Percentiles rank a stretch among this genome's conserved stretches.
phyloP scores from a whole-genome alignment of 1,140 invertebrate species.

The Drosophila repletoides region DNA sequence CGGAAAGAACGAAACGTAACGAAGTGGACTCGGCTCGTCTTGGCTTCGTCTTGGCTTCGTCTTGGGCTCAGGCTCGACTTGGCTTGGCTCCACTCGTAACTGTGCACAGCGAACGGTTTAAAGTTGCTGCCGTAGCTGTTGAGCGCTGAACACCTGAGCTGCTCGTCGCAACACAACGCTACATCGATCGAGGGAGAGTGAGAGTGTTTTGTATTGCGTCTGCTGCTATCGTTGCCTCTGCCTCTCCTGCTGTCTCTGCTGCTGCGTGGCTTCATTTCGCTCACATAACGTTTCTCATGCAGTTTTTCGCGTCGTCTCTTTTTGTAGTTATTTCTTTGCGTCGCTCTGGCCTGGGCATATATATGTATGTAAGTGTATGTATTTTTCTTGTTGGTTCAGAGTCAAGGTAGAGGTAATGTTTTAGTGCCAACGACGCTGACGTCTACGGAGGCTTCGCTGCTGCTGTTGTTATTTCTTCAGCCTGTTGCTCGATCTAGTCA shows the following conservation, averaged over 20 bases:
- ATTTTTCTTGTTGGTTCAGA: constrained; percentile 64
- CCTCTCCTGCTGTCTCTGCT: background rate
- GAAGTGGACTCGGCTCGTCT: background rate
- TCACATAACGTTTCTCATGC: constrained; percentile 81
- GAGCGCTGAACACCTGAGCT: constrained; percentile 34
- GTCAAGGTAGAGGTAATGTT: constrained; percentile 81
- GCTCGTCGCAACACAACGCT: background rate
- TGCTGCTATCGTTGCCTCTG: constrained; percentile 26
- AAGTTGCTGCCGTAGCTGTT: constrained; percentile 12
- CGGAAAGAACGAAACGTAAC: constrained; percentile 8
- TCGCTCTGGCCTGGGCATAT: constrained; percentile 18
- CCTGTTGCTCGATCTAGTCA: constrained; percentile 41
- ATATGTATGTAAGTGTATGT: constrained; percentile 25
- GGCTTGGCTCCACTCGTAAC: constrained; percentile 23
- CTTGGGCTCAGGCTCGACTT: background rate
- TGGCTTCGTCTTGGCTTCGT: background rate
- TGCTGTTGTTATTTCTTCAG: constrained; percentile 28
- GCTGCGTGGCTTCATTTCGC: constrained; percentile 62
- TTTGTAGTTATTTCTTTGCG: constrained; percentile 22
- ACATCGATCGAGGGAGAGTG: constrained; percentile 57
- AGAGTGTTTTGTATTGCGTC: constrained; percentile 69
- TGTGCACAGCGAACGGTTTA: constrained; percentile 28
- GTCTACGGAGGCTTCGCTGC: constrained; percentile 6
- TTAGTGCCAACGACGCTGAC: constrained; percentile 30
- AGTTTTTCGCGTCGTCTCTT: no score